Base-by-base conservation (phyloP, 2,113 vertebrate genomes). In the Plotosus lineatus region DNA sequence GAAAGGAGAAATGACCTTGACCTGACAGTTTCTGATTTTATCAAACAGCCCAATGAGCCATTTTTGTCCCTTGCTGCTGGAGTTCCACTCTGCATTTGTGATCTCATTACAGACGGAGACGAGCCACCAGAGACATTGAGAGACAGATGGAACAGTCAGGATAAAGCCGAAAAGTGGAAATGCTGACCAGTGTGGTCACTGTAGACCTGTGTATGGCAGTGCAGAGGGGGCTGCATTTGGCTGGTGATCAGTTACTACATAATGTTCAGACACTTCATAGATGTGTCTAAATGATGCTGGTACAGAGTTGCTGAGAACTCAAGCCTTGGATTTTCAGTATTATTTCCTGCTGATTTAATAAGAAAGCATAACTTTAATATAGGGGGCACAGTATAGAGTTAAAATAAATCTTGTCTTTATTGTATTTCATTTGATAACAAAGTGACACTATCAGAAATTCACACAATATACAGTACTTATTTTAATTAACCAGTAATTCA, bases 231-330 rank as follows among this genome's bases (percentile, higher is more conserved):
- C 78, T 82, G 83, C 82, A 48, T 86, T 85, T 90, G 90, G 89
- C 86, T 88, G 85, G 87, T 85, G 86, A 90, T 91, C 86, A 87
- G 85, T 90, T 87, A 83, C 86, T 88, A 88, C 85, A 88, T 86
- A 72, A 80, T 89, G 88, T 90, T 90, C 85, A 88, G 80, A 88
- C 85, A 76, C 86, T 88, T 90, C 90, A 82, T 53, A 85, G 88
- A 83, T 83, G 78, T 87, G 81, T 81, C 85, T 79, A 82, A 86
- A 87, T 84, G 82, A 87, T 79, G 77, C 80, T 87, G 84, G 85
- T 84, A 81, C 83, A 85, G 72, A 84, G 78, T 78, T 81, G 75
- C 85, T 88, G 12, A 69, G 85, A 85, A 78, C 10, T 66, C 40
- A 21, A 40, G 44, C 40, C 53, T 51, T 12, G 48, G 6, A 1